Evolutionary conservation across 2,888 invertebrate species (phyloP), one percentile per base, ranked within the genome.

Genomic region (Tinea trinotella): DNA sequence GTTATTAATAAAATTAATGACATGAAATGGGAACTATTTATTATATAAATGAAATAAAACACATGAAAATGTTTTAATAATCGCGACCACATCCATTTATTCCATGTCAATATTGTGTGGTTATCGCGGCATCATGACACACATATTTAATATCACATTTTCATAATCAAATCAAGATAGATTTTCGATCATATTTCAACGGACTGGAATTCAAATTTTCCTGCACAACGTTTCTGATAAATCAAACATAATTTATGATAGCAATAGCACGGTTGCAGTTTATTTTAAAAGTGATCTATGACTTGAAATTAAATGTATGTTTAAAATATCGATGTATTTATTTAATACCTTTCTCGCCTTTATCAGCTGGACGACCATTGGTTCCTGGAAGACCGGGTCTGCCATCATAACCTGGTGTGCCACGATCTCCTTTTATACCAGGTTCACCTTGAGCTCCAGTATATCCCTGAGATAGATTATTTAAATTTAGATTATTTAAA

Each of bases 371-470:
- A 65, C 84, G 62, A 54, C 89, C 72, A 67, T 87, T 79, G 57
- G 84, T 70, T 55, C 89, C 74, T 44, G 88, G 72, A 58, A 88
- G 64, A 20, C 90, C 89, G 0, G 93, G 92, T 53, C 91, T 80
- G 0, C 94, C 94, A 52, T 91, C 90, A 13, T 90, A 76, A 13
- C 93, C 93, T 3, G 89, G 78, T 46, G 76, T 78, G 0, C 91
- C 90, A 6, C 88, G 87, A 61, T 91, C 92, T 1, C 92, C 92
- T 73, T 92, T 92, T 3, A 87, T 63, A 0, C 91, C 91, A 53
- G 87, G 69, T 0, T 89, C 82, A 0, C 91, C 91, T 61, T 87
- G 88, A 1, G 86, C 74, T 0, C 87, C 87, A 0, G 70, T 63
- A 56, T 84, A 68, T 40, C 87, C 87, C 87, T 87, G 60, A 22